phyloP scores from a whole-genome alignment of 2,797 vertebrate species.

The Acanthurus tractus region DNA sequence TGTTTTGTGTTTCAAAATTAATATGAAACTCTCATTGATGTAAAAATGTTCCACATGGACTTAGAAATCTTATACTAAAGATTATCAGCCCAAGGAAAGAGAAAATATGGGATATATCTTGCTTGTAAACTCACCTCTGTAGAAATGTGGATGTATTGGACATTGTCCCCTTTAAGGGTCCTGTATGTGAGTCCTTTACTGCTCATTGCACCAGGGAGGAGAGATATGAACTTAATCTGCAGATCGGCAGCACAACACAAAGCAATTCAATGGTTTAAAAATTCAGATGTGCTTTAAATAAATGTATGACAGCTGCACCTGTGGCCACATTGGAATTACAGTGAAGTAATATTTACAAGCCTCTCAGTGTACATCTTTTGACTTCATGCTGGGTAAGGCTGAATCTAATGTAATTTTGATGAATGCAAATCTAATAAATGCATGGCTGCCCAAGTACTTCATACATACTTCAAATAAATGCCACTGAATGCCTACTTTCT shows the following conservation, averaged over 20 bases:
- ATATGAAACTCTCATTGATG: constrained; percentile 50
- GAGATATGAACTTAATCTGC: constrained; percentile 33
- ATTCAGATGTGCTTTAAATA: constrained; percentile 68
- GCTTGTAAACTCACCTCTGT: neutral
- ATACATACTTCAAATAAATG: constrained; percentile 38
- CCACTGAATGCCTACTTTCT: constrained; percentile 54
- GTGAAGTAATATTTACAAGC: constrained; percentile 60
- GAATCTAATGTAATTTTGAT: constrained; percentile 64
- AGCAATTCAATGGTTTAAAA: constrained; percentile 59
- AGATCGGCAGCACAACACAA: constrained; percentile 30
- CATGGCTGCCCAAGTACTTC: constrained; percentile 13
- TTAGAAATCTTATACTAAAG: constrained; percentile 8
- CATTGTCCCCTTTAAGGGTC: neutral
- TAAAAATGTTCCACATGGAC: constrained; percentile 32
- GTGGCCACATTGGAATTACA: constrained; percentile 65
- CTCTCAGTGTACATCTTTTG: constrained; percentile 48
- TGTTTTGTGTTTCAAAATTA: constrained; percentile 44
- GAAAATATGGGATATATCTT: neutral
- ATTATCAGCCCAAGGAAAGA: neutral
- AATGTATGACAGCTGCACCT: constrained; percentile 76
- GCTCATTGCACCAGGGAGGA: constrained; percentile 18
- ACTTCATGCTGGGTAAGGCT: constrained; percentile 30
- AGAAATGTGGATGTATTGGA: neutral
- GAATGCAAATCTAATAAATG: constrained; percentile 51
- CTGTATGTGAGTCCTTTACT: constrained; percentile 17